These are phyloP conservation scores for Sesia apiformis DNA, from an alignment of 2,888 invertebrate species.

Conservation along the genomic window DNA sequence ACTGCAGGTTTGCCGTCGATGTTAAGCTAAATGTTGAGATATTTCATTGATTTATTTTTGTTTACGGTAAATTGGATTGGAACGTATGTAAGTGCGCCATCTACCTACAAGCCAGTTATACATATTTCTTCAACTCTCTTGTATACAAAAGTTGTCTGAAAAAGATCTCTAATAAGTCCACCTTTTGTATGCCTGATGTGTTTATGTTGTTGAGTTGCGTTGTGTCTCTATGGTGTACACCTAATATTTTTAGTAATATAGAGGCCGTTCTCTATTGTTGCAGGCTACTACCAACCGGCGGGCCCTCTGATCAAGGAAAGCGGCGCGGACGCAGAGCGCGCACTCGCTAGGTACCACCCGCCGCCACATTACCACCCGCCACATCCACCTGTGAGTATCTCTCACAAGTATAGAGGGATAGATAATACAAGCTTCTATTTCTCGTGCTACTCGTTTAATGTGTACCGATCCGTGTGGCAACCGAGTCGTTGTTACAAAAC, in stretches of 20 bases:
- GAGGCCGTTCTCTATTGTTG: slow-evolving; percentile 17
- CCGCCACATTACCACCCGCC: slow-evolving; percentile 60
- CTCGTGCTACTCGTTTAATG: too few species aligned
- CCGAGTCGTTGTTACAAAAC: too few species aligned
- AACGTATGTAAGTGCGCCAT: too few species aligned
- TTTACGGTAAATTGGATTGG: too few species aligned
- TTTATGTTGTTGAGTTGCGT: background rate
- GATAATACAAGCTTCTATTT: too few species aligned
- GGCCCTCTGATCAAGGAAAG: slow-evolving; percentile 87
- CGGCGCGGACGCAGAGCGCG: slow-evolving; percentile 62
- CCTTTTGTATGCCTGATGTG: too few species aligned
- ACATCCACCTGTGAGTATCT: slow-evolving; percentile 61
- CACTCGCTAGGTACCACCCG: slow-evolving; percentile 61
- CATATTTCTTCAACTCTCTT: background rate
- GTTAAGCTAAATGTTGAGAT: too few species aligned
- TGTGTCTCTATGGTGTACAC: background rate
- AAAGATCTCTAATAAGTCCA: background rate
- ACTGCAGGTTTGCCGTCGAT: too few species aligned
- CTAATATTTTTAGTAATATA: background rate
- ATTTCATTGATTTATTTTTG: too few species aligned
- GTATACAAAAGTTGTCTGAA: background rate
- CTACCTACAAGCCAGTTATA: background rate
- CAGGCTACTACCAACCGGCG: slow-evolving; percentile 94
- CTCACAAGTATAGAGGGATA: too few species aligned
- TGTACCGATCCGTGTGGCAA: too few species aligned